Base-by-base conservation (phyloP, 2,797 vertebrate genomes). In the Argentina silus region DNA sequence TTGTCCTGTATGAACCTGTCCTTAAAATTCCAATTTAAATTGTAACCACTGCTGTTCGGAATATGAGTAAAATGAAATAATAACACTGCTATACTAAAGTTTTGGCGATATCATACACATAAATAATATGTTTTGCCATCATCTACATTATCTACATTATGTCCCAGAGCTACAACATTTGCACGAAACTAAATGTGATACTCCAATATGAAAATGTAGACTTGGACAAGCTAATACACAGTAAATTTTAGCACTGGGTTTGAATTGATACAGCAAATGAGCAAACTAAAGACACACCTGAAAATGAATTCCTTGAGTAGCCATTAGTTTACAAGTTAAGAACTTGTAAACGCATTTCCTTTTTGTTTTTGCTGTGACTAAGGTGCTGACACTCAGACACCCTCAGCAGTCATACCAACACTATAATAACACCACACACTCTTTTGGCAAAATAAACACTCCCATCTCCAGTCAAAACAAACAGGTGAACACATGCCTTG, bases 361-460 rank as follows among this genome's bases (percentile, higher is more conserved):
- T 47, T 47, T 51, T 23, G 23, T 12, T 23, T 43, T 73, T 42
- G 27, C 27, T 2, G 47, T 12, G 43, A 19, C 0, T 10, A 27
- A 67, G 8, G 2, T 57, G 17, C 15, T 15, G 10, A 61, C 47
- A 8, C 8, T 62, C 15, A 62, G 10, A 45, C 12, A 23, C 55
- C 3, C 45, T 60, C 21, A n/a, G n/a, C n/a, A 63, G 45, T 45
- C 57, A 59, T 14, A n/a, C n/a, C n/a, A 15, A 57, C 21, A 65
- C 45, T 51, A 65, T 12, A 72, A n/a, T n/a, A n/a, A 17, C 11
- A 5, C 11, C n/a, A 61, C 21, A 45, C 45, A 36, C 63, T 10
- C 1, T 67, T 83, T 82, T 87, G 84, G 76, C 78, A 78, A 81
- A 82, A 60, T 8, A 36, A 36, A 67, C 63, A 11, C 27, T 62